A percentile compares a stretch with the other conserved stretches of the same genome.
Evolutionary conservation across 2,888 invertebrate species (phyloP).

Genomic region (Esperia sulphurella): DNA sequence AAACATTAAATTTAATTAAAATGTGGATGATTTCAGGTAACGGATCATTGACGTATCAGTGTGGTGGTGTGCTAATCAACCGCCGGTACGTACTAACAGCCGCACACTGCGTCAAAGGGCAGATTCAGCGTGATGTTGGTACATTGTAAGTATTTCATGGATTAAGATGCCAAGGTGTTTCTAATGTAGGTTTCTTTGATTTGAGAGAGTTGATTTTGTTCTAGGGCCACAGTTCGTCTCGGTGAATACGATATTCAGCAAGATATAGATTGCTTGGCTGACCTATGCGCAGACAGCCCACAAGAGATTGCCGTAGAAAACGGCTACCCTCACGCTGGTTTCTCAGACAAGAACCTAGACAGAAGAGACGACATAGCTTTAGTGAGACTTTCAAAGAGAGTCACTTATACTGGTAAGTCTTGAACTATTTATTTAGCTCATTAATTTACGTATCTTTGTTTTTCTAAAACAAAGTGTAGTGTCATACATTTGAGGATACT

Average conservation of each 20-base stretch:
- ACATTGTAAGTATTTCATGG: constrained; percentile 71
- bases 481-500: too few relatives aligned
- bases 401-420: constrained; percentile 60
- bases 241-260: constrained; percentile 83
- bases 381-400: constrained; percentile 62
- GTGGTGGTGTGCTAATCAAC: constrained; percentile 81
- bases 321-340: constrained; percentile 82
- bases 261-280: constrained; percentile 79
- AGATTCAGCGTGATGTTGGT: constrained; percentile 63
- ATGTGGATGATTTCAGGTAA: constrained; percentile 23
- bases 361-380: constrained; percentile 80
- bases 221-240: constrained; percentile 34
- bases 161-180: too few relatives aligned
- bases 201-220: neutral
- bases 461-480: too few relatives aligned
- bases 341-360: constrained; percentile 65
- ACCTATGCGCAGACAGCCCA: constrained; percentile 81
- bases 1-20: too few relatives aligned
- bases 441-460: too few relatives aligned
- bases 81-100: constrained; percentile 80
- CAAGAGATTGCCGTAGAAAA: constrained; percentile 81
- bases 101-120: constrained; percentile 80
- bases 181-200: too few relatives aligned
- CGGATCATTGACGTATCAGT: constrained; percentile 69
- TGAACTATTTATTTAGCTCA: too few relatives aligned